These are phyloP conservation scores for Chironomus riparius DNA, from an alignment of 2,888 invertebrate genomes.

Conservation along the genomic window DNA sequence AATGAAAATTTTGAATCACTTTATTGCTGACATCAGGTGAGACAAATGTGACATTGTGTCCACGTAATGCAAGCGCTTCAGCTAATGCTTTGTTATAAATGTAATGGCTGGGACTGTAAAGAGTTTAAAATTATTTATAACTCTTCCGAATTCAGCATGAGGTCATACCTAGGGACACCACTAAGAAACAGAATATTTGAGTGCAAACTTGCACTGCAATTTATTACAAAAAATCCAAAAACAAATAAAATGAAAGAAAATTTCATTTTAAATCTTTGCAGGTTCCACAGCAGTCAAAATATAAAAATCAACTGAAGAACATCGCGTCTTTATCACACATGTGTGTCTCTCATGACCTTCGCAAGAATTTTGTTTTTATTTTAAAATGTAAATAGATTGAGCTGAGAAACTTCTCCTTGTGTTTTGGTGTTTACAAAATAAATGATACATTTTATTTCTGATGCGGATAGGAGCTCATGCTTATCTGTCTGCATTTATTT, in stretches of 20 bases:
- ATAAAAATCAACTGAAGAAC: too few species aligned
- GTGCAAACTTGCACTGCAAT: not conserved
- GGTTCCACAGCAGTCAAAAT: too few species aligned
- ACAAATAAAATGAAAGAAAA: not conserved
- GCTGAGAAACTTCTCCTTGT: too few species aligned
- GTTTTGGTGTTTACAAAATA: too few species aligned
- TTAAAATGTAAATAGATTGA: too few species aligned
- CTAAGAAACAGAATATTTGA: not conserved
- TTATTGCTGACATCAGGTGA: constrained; percentile 30
- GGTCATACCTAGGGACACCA: not conserved
- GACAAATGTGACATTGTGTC: constrained; percentile 31
- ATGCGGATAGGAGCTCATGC: too few species aligned
- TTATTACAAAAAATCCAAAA: not conserved
- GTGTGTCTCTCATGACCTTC: too few species aligned
- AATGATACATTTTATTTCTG: too few species aligned
- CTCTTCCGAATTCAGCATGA: too few species aligned
- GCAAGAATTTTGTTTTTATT: too few species aligned
- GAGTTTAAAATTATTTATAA: not conserved
- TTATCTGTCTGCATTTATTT: too few species aligned
- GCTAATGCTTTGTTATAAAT: constrained; percentile 17
- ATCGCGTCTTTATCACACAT: too few species aligned
- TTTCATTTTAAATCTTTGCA: not conserved
- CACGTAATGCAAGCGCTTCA: constrained; percentile 26
- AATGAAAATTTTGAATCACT: not conserved
- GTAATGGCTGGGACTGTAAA: not conserved